A percentile compares a stretch with the other conserved stretches of the same genome.
Evolutionary conservation across 2,888 invertebrate genomes (phyloP).

Genomic region (Lucinisca nassula): DNA sequence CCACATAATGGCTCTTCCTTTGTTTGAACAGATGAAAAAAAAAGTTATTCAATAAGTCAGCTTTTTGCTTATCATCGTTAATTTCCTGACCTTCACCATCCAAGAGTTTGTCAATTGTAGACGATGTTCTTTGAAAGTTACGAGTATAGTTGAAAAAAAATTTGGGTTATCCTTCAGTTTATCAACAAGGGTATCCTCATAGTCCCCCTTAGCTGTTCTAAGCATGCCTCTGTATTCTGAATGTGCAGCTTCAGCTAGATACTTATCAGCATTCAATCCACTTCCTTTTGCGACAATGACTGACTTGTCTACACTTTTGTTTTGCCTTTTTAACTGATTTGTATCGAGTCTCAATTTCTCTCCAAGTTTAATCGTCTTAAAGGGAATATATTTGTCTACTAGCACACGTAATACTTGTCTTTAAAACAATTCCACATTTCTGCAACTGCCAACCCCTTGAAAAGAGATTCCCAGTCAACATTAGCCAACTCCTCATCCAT

Average conservation of each 20-base stretch:
- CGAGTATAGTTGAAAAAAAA: neutral
- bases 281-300: neutral
- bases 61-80: slow-evolving; percentile 3
- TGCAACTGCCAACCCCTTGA: too few species aligned
- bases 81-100: too few species aligned
- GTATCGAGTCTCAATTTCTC: too few species aligned
- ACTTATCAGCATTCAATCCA: neutral
- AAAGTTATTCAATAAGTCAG: neutral
- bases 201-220: neutral
- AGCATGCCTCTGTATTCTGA: neutral
- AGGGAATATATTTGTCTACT: too few species aligned
- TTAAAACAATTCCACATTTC: too few species aligned
- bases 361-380: too few species aligned
- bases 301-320: neutral
- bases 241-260: neutral
- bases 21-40: neutral
- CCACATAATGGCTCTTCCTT: neutral
- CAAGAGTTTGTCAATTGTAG: too few species aligned
- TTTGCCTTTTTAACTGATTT: neutral
- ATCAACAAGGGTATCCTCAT: neutral
- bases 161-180: neutral
- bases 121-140: too few species aligned
- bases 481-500: too few species aligned
- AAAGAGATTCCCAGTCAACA: too few species aligned
- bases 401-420: too few species aligned